phyloP scores from a whole-genome alignment of 2,888 invertebrate species.

The Slavum lentiscoides region DNA sequence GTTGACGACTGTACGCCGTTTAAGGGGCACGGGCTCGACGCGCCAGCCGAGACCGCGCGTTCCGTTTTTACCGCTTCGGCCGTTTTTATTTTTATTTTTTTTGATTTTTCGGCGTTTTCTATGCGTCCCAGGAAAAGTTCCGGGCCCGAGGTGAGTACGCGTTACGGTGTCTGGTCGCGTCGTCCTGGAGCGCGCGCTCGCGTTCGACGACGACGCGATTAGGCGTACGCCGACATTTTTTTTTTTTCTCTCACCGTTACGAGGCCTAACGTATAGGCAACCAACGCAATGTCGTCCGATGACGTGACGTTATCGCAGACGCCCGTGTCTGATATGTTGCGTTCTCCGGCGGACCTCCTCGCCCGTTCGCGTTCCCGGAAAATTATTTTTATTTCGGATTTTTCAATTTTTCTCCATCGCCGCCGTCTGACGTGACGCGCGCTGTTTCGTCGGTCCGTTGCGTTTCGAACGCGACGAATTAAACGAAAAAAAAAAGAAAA shows the following conservation, averaged over 20 bases:
- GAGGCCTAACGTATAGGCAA: conserved; percentile 48
- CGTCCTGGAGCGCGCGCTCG: background rate
- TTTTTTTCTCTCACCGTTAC: background rate
- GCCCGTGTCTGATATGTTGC: conserved; percentile 53
- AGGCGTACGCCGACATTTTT: conserved; percentile 15
- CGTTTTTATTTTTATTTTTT: too few relatives aligned
- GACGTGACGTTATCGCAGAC: conserved; percentile 18
- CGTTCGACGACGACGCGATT: conserved; percentile 13
- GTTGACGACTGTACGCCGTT: conserved; percentile 54
- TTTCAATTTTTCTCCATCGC: too few relatives aligned
- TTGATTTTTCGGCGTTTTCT: background rate
- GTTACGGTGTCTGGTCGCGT: too few relatives aligned
- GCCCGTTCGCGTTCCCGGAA: too few relatives aligned
- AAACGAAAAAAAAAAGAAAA: too few relatives aligned
- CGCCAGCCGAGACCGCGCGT: too few relatives aligned
- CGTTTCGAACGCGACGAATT: too few relatives aligned
- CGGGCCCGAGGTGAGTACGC: background rate
- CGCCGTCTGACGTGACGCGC: too few relatives aligned
- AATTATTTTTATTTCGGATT: too few relatives aligned
- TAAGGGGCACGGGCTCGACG: conserved; percentile 47
- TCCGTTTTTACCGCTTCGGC: too few relatives aligned
- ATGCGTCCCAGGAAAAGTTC: too few relatives aligned
- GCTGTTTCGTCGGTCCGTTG: too few relatives aligned
- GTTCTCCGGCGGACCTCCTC: background rate
- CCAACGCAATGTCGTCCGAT: conserved; percentile 28